Evolutionary conservation across 2,888 invertebrate genomes (phyloP), one percentile per base, ranked within the genome.

Genomic region (Pandemis heparana): DNA sequence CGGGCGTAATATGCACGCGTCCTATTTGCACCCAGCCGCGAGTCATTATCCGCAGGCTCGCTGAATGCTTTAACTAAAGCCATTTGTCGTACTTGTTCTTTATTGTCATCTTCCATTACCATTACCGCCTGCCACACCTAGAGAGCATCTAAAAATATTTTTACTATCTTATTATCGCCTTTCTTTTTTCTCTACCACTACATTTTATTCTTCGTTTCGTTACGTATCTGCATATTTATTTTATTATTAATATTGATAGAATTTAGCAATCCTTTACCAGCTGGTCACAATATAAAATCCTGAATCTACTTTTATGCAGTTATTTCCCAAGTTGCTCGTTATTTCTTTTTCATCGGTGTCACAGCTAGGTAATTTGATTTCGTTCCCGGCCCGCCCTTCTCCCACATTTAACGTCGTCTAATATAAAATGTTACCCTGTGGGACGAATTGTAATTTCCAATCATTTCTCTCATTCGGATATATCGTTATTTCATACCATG

Each of bases 11-110:
- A 71, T 75, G 76, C 75, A 71, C 77, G 71, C 74, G 77, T 77
- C 72, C 61, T 73, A 74, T 67, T 77, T 67, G 75, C 71, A 75
- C 74, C 75, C 76, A 74, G 74, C 66, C 73, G 73, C 75, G 60
- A 75, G 75, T 76, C 80, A 71, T 81, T 81, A 81, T 75, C 73
- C 74, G 67, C 80, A 81, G 79, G 71, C 72, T 65, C 70, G 67
- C 56, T 66, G 72, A 75, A 76, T 77, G 71, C 73, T 74, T 75
- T 71, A 18, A 74, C 70, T 76, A 69, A 74, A 61, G 65, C 39
- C 23, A 51, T 70, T 18, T 66, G 63, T 41, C 48, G 48, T 67
- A 43, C 41, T 63, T 62, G 69, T 51, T 16, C n/a, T n/a, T 23
- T 48, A 69, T 61, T 69, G 60, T 71, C 66, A 53, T 66, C 41